A percentile compares a stretch with the other conserved stretches of the same genome.
phyloP scores from a whole-genome alignment of 1,140 invertebrate species.

The Caenorhabditis inopinata region DNA sequence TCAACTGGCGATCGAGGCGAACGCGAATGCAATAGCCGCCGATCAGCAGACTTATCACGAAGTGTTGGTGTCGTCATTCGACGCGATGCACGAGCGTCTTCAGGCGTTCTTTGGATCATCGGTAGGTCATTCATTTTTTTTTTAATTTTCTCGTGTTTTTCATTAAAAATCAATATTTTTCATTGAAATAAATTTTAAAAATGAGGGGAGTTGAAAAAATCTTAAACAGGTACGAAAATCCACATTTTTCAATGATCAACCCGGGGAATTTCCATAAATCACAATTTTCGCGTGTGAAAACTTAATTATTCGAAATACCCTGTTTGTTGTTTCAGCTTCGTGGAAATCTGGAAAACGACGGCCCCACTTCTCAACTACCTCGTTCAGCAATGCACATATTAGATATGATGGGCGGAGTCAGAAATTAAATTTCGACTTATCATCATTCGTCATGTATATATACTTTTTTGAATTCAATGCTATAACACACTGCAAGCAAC shows the following conservation, averaged over 20 bases:
- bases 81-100: constrained; percentile 49
- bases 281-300: too few species aligned
- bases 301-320: not conserved
- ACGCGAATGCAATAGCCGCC: constrained; percentile 40
- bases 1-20: constrained; percentile 42
- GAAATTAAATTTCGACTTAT: not conserved
- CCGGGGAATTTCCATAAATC: too few species aligned
- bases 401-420: constrained; percentile 51
- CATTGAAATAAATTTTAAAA: constrained; percentile 4
- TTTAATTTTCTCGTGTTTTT: not conserved
- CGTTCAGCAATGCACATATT: constrained; percentile 42
- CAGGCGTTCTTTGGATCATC: constrained; percentile 45
- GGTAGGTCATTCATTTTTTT: not conserved
- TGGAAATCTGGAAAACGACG: not conserved
- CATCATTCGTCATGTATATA: too few species aligned
- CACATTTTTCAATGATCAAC: too few species aligned
- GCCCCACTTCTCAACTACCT: not conserved
- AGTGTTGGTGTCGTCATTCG: constrained; percentile 45
- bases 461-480: too few species aligned
- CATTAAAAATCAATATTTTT: not conserved
- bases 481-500: too few species aligned
- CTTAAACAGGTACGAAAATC: too few species aligned
- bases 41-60: constrained; percentile 50
- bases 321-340: constrained; percentile 3
- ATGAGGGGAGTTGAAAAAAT: not conserved